Evolutionary conservation across 2,797 vertebrate species (phyloP).

Genomic region (Periparus ater): DNA sequence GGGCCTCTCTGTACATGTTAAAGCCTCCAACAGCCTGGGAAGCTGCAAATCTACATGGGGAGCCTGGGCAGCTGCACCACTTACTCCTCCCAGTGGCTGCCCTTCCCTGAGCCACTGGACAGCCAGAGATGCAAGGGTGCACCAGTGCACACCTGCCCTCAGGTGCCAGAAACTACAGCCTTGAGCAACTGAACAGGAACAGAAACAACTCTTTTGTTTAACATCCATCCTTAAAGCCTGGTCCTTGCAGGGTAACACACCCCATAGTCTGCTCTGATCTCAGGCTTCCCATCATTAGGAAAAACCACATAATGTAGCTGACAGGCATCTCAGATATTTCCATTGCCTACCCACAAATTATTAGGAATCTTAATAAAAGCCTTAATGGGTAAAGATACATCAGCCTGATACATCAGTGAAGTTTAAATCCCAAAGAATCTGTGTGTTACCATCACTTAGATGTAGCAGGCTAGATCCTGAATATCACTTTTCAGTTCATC

Average conservation of each 20-base stretch:
- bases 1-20: background rate
- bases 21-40: background rate
- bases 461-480: background rate
- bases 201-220: background rate
- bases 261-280: fast-evolving
- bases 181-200: background rate
- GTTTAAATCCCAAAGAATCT: background rate
- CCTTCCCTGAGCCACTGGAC: background rate
- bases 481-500: background rate
- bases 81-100: background rate
- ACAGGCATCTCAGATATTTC: background rate
- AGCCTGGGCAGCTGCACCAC: background rate
- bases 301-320: background rate
- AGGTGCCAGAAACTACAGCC: background rate
- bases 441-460: background rate
- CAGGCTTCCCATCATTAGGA: background rate
- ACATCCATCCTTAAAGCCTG: background rate
- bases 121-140: background rate
- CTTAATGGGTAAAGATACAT: background rate
- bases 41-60: background rate
- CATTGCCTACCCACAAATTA: background rate
- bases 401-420: background rate
- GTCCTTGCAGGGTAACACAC: background rate
- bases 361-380: background rate
- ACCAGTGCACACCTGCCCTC: background rate